phyloP scores from a whole-genome alignment of 2,797 vertebrate species.

The Hybognathus amarus region DNA sequence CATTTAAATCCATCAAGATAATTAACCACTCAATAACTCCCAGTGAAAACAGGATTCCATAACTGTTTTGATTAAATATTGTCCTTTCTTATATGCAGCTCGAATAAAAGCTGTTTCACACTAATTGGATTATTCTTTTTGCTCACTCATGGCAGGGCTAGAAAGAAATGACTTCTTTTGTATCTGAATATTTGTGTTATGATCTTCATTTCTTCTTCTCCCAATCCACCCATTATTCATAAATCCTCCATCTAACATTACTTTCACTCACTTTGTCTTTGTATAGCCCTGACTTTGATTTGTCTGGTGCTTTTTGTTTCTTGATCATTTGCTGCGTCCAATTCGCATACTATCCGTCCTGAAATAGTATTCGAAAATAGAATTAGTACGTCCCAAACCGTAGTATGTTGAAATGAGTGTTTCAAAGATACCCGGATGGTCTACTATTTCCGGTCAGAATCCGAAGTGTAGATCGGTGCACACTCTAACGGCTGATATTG shows the following conservation, averaged over 20 bases:
- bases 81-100: constrained; percentile 66
- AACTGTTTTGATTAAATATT: constrained; percentile 75
- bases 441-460: no score
- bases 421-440: no score
- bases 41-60: constrained; percentile 59
- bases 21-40: constrained; percentile 76
- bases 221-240: constrained; percentile 32
- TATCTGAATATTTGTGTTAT: constrained; percentile 44
- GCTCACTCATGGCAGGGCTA: constrained; percentile 31
- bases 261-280: constrained; percentile 26
- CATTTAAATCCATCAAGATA: constrained; percentile 65
- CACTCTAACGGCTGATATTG: no score
- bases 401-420: no score
- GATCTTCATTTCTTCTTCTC: constrained; percentile 30
- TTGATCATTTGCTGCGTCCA: no score
- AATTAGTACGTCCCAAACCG: no score
- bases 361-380: no score
- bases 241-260: constrained; percentile 40
- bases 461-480: no score
- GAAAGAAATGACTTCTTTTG: constrained; percentile 56
- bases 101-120: constrained; percentile 71
- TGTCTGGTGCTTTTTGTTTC: constrained; percentile 17
- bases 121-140: constrained; percentile 73
- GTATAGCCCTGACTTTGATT: constrained; percentile 35
- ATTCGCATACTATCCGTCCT: no score